Conservation (phyloP, 2,797 vertebrate genomes). For the Morelia viridis region DNA sequence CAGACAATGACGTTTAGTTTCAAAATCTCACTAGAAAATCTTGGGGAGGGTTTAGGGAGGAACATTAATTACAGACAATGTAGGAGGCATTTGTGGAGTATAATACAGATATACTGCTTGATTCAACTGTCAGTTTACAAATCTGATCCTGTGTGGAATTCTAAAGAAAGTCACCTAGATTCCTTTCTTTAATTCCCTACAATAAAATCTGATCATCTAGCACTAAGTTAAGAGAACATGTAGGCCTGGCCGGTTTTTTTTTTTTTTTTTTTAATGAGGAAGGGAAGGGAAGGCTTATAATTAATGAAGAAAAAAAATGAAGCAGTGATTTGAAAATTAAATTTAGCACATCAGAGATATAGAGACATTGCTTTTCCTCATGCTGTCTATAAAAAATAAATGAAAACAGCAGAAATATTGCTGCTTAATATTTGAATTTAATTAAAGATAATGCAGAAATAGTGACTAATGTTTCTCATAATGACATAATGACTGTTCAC, state of each 20-base stretch:
- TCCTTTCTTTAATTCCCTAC: neutral
- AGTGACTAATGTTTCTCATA: constrained; percentile 26
- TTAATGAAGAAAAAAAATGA: neutral
- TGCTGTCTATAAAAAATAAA: constrained; percentile 33
- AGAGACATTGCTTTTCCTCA: constrained; percentile 55
- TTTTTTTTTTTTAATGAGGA: neutral
- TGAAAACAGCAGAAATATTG: constrained; percentile 55
- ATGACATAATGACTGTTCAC: neutral
- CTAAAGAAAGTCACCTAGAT: neutral
- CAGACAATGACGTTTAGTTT: neutral
- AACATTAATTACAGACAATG: neutral
- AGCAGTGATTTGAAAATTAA: constrained; percentile 37
- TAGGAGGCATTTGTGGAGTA: neutral
- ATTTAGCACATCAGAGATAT: constrained; percentile 56
- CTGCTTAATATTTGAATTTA: constrained; percentile 50
- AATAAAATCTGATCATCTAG: constrained; percentile 8
- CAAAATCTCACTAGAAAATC: neutral
- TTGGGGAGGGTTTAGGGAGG: neutral
- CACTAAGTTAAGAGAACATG: neutral
- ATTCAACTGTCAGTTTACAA: constrained; percentile 16
- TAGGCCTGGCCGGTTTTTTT: neutral
- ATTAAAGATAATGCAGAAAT: constrained; percentile 54
- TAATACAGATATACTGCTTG: neutral
- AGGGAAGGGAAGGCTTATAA: neutral
- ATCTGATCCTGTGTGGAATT: neutral